Conservation (phyloP, 1,140 invertebrate species). For the Bombus haemorrhoidalis region DNA sequence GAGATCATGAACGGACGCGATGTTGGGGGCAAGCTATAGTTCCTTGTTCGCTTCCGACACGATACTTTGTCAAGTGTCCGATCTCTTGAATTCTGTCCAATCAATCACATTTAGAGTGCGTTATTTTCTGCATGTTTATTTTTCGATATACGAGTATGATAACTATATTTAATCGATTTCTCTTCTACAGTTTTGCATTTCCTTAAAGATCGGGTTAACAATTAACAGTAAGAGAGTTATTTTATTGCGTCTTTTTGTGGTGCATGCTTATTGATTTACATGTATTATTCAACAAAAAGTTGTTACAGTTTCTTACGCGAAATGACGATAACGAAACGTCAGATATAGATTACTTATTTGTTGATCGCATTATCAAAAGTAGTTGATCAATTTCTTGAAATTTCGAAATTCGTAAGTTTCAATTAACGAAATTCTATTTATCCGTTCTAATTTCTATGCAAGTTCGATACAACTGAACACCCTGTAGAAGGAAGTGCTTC, state of each 20-base stretch:
- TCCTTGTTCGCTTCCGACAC: not conserved
- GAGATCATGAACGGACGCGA: not conserved
- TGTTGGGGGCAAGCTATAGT: not conserved
- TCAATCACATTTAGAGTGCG: not conserved
- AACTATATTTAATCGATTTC: not conserved
- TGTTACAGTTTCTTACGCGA: not conserved
- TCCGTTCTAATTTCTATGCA: conserved; percentile 30
- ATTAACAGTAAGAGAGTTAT: not conserved
- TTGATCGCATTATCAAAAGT: not conserved
- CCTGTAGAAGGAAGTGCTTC: conserved; percentile 3
- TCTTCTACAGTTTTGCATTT: not conserved
- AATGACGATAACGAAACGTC: not conserved
- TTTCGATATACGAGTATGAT: not conserved
- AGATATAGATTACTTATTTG: not conserved
- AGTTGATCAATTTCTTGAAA: not conserved
- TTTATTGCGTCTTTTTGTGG: not conserved
- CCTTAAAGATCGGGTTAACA: not conserved
- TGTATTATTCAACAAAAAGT: not conserved
- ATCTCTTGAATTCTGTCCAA: not conserved
- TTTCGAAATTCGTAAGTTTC: not conserved
- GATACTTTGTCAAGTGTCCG: not conserved
- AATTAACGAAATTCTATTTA: conserved; percentile 31
- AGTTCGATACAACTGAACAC: conserved; percentile 22
- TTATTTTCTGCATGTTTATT: not conserved
- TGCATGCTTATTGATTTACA: too few species aligned